Percentiles rank a stretch among this genome's conserved stretches.
These are phyloP conservation scores for Neogale vison DNA, from an alignment of 2,113 vertebrate species.

Conservation along the genomic window DNA sequence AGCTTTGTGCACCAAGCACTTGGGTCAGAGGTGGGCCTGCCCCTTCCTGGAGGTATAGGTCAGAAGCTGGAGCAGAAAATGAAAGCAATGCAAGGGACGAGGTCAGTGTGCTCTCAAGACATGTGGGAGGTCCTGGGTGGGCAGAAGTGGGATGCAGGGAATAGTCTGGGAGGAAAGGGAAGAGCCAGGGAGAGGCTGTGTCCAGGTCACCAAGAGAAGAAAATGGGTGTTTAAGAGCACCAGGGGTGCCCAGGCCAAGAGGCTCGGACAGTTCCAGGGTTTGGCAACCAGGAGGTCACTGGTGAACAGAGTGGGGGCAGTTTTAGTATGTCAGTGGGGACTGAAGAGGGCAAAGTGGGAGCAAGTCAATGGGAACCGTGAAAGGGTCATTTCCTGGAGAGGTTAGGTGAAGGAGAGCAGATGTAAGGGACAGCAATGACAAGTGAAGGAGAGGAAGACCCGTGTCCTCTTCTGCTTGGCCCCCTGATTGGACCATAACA, in stretches of 20 bases:
- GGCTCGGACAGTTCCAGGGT: neutral
- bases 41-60: neutral
- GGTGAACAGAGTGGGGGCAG: neutral
- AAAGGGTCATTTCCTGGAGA: neutral
- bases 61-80: neutral
- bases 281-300: neutral
- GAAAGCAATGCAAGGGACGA: neutral
- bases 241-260: neutral
- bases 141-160: neutral
- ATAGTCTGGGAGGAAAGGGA: neutral
- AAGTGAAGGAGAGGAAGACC: too few species aligned
- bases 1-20: neutral
- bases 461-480: neutral
- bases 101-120: neutral
- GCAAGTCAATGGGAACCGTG: neutral
- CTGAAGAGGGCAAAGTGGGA: neutral
- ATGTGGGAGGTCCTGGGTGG: neutral
- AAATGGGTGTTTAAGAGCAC: neutral
- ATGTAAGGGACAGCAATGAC: neutral
- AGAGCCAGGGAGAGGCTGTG: neutral
- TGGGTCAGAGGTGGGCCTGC: neutral
- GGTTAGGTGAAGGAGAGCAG: neutral
- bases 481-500: neutral
- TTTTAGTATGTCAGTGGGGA: neutral
- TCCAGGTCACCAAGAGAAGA: neutral